phyloP scores from a whole-genome alignment of 2,113 vertebrate species.

The Dasyprocta punctata region DNA sequence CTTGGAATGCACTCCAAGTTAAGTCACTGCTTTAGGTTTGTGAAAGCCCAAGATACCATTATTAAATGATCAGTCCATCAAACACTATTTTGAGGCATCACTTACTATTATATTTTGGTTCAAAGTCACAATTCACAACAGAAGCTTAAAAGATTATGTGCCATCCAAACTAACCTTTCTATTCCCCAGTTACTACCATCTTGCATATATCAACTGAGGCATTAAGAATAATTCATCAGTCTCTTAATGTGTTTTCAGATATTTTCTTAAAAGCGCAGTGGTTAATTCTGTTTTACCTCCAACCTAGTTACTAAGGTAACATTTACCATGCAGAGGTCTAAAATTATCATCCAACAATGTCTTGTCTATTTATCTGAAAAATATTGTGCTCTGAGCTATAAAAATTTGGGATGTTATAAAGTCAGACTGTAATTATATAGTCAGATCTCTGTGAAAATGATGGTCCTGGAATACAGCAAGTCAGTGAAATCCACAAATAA shows the following conservation, averaged over 20 bases:
- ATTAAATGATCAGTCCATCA: constrained; percentile 55
- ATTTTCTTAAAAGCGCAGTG: neutral
- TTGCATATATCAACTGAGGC: neutral
- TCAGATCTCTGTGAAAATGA: constrained; percentile 26
- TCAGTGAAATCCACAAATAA: constrained; percentile 70
- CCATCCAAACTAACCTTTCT: neutral
- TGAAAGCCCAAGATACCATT: constrained; percentile 41
- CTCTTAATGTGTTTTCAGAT: neutral
- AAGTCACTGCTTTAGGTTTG: neutral
- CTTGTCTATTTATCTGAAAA: constrained; percentile 56
- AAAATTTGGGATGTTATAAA: constrained; percentile 34
- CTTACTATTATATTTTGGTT: constrained; percentile 9
- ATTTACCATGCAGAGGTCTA: constrained; percentile 1
- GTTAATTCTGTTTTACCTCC: constrained; percentile 51
- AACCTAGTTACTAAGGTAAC: constrained; percentile 19
- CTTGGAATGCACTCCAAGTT: constrained; percentile 50
- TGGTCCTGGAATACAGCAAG: neutral
- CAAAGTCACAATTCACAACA: constrained; percentile 46
- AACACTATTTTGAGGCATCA: constrained; percentile 40
- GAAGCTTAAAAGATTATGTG: neutral
- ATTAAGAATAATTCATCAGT: constrained; percentile 31
- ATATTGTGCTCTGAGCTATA: neutral
- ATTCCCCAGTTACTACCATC: neutral
- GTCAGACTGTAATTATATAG: constrained; percentile 37
- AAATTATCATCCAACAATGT: constrained; percentile 26